Evolutionary conservation across 2,888 invertebrate genomes (phyloP).

Genomic region (Deilephila elpenor): DNA sequence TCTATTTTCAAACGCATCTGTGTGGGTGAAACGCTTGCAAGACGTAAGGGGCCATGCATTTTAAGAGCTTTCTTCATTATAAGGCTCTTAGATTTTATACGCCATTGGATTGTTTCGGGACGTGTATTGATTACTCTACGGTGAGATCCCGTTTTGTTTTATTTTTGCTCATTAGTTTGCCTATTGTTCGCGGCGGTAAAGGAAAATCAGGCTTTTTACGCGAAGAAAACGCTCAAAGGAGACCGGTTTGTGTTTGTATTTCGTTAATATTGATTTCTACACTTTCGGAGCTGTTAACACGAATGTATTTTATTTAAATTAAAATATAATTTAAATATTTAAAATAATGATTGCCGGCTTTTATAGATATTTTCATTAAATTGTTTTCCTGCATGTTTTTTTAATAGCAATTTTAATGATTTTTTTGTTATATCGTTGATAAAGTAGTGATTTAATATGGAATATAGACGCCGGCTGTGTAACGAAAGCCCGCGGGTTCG

Average conservation of each 20-base stretch:
- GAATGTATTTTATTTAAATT: no score
- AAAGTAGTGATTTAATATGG: no score
- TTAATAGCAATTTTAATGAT: no score
- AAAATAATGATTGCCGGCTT: no score
- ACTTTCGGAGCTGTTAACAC: no score
- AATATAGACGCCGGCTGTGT: no score
- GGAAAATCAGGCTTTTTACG: slow-evolving; percentile 21
- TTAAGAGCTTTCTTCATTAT: slow-evolving; percentile 65
- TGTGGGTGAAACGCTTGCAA: slow-evolving; percentile 33
- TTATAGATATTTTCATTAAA: no score
- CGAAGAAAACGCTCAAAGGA: slow-evolving; percentile 4
- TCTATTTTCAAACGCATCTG: slow-evolving; percentile 39
- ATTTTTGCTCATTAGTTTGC: slow-evolving; percentile 32
- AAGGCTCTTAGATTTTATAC: slow-evolving; percentile 51
- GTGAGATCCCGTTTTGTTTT: slow-evolving; percentile 44
- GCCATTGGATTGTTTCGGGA: slow-evolving; percentile 65
- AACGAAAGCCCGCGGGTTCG: no score
- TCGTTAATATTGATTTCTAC: neutral
- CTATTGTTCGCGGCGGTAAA: slow-evolving; percentile 17
- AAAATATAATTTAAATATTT: no score
- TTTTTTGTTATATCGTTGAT: no score
- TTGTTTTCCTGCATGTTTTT: no score
- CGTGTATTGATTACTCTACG: slow-evolving; percentile 64
- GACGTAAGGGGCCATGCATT: slow-evolving; percentile 41
- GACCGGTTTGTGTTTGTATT: neutral